Base-by-base conservation (phyloP, 1,140 invertebrate genomes). In the Leptinotarsa undecemlineata region DNA sequence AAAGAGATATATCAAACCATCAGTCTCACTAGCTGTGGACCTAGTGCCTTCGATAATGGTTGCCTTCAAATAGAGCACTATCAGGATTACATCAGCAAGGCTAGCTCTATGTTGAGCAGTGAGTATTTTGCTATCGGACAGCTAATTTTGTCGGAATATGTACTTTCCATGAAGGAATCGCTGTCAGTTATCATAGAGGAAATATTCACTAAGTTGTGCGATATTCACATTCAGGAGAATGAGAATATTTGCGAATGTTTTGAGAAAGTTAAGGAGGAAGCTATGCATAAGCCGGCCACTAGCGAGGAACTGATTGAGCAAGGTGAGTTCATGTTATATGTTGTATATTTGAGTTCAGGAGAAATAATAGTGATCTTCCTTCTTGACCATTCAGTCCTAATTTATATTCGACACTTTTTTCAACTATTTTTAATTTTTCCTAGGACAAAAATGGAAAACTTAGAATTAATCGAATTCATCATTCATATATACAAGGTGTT, bases 291-390 rank as follows among this genome's bases (percentile, higher is more conserved):
- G 80, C 93, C 93, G 2, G 85, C 86, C 76, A 91, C 90, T 33
- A 92, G 92, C 0, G 90, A 90, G 77, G 90, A 94, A 81, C 86
- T 95, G 42, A 85, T 94, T n/a, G 91, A 91, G 77, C 80, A 79
- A 72, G 80, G 80, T 72, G 75, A 14, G 20, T 23, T 69, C 17
- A 69, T 57, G 4, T 42, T 42, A 11, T 42, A 42, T 33, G n/a
- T n/a, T n/a, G n/a, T n/a, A n/a, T n/a, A n/a, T 42, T 42, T 11
- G 33, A 42, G 33, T 42, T 42, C 11, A 42, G 33, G 33, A 11
- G 1, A 42, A 42, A 42, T 42, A 11, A 42, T 8, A 42, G 33
- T 42, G 33, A 42, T 42, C 11, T 8, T 42, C 33, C 33, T 42
- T 8, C 33, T 8, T 33, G 33, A 33, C 8, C 1, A 33, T 33